Base-by-base conservation (phyloP, 2,888 invertebrate genomes). In the Thereva unica region DNA sequence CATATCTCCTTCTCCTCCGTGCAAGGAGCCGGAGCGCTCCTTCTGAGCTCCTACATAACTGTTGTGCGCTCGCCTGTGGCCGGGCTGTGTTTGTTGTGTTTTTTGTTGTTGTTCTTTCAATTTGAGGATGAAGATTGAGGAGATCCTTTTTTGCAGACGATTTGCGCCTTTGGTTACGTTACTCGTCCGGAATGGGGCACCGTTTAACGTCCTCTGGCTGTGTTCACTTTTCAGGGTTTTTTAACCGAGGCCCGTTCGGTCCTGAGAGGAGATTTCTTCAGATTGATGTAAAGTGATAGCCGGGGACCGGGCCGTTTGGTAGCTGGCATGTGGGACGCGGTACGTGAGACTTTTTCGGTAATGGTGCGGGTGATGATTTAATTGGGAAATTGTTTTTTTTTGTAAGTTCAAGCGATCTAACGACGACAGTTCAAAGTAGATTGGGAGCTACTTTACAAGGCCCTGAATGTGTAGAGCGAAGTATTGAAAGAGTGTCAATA, bases 271-370 rank as follows among this genome's bases (percentile, higher is more conserved):
- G 50, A 61, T 50, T 50, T 61, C 61, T 8, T 41, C n/a, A 54
- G 64, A 64, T 64, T 45, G 64, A 64, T 64, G 64, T 64, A 64
- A 64, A 47, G 54, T 64, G 64, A 64, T 64, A 64, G 64, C 54
- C 47, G 23, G 23, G 23, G 23, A 23, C 54, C 34, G 44, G 34
- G 49, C 44, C 5, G 34, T 52, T 50, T 23, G 23, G 47, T 37
- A 12, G 40, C 40, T 9, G 38, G 10, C 5, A 35, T 56, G 42
- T 56, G 49, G 37, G 49, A 10, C 23, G 23, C 23, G 23, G 23
- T 23, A 23, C 23, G 23, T 23, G 23, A 23, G 23, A 23, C 23
- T 23, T 23, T 50, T 61, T 49, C 50, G 61, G 49, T 61, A 50
- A 40, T 59, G 59, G 37, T 61, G 61, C 61, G 61, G 61, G 61